Evolutionary conservation across 2,113 vertebrate species (phyloP), one percentile per base, ranked within the genome.

Genomic region (Corapipo altera): DNA sequence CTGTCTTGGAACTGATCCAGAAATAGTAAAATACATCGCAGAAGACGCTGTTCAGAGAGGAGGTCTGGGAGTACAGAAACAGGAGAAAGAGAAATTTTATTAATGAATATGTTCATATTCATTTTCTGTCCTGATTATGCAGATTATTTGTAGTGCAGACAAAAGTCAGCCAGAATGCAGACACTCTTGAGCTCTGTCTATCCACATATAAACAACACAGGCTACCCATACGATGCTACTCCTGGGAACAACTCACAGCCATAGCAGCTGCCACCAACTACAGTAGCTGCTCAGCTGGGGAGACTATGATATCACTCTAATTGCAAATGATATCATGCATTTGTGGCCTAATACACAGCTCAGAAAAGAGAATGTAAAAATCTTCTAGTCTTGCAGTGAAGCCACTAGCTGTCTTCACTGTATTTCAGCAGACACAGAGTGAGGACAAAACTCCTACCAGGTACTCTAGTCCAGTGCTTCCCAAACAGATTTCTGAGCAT

Each of bases 71-170:
- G 64, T 26, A 49, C 21, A 65, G 59, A 83, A 88, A 33, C 64
- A 79, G 51, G 21, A 91, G 35, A 93, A 41, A 92, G 32, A 69
- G 12, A 83, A 59, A 70, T 74, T 77, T 86, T 86, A 32, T 43
- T 24, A 91, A 28, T 49, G 17, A 83, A 48, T 41, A 52, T 88
- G 59, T 64, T 96, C 43, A 43, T 79, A 85, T 59, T 76, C 0
- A 67, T 83, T 89, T 93, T 83, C 43, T 79, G 79, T 90, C 48
- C 67, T 90, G 69, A 93, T 90, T 88, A 88, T 2, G 0, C 48
- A 84, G 39, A 94, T 93, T 88, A 89, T 86, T 66, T 88, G 39
- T 44, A 84, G 61, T 32, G 43, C 54, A 86, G 78, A 90, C 88
- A 73, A 43, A 88, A 96, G 52, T 65, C 49, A 78, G 41, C 11